These are phyloP conservation scores for Himalopsyche kuldschensis DNA, from an alignment of 2,888 invertebrate genomes.

Conservation along the genomic window DNA sequence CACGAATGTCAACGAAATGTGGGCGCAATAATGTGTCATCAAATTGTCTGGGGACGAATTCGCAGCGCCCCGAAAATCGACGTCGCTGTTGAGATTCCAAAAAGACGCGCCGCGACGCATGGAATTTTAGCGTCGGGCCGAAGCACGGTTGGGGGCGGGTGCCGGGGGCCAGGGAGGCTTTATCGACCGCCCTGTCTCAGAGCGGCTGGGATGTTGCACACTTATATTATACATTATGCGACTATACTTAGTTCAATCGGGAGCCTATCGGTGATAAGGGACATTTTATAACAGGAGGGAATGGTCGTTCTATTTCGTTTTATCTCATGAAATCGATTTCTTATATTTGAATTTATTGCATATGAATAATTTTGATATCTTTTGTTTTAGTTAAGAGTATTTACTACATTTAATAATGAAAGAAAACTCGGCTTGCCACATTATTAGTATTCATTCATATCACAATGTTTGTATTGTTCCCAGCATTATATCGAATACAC, in stretches of 20 bases:
- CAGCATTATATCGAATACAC: too few species aligned
- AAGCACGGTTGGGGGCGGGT: background rate
- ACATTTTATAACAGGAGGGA: background rate
- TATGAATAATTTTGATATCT: too few species aligned
- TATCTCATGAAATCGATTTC: too few species aligned
- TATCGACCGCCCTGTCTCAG: slow-evolving; percentile 24
- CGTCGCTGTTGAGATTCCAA: slow-evolving; percentile 3
- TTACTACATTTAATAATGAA: too few species aligned
- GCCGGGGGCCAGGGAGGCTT: slow-evolving; percentile 3
- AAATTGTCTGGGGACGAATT: background rate
- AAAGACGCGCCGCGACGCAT: slow-evolving; percentile 6
- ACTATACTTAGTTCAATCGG: background rate
- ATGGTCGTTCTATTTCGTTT: too few species aligned
- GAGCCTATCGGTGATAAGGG: background rate
- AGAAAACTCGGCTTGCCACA: too few species aligned
- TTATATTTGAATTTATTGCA: too few species aligned
- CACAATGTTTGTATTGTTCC: too few species aligned
- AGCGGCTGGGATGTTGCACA: background rate
- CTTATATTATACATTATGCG: slow-evolving; percentile 2
- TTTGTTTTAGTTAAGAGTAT: too few species aligned
- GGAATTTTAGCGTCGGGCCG: background rate
- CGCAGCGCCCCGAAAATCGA: background rate
- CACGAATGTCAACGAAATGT: background rate
- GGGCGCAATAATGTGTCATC: background rate
- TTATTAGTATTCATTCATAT: too few species aligned